Conservation (phyloP, 1,140 invertebrate species). For the Sesamia nonagrioides region DNA sequence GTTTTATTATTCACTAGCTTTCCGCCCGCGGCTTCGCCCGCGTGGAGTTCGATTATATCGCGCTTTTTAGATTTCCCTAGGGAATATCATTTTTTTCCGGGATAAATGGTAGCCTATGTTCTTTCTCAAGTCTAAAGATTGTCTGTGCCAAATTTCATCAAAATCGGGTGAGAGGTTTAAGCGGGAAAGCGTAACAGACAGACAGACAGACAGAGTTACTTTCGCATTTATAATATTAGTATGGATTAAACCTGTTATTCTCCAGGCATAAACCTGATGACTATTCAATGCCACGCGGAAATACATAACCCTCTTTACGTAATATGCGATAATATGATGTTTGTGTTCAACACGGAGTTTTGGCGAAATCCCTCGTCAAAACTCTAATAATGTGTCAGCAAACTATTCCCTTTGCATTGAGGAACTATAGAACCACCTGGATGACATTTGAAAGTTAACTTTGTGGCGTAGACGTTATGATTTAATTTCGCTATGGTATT, state of each 20-base stretch:
- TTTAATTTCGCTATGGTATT: neutral
- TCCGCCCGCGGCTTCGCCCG: no score
- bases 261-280: neutral
- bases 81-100: no score
- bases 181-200: no score
- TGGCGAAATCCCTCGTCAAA: conserved; percentile 7
- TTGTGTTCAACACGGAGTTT: neutral
- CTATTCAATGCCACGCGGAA: neutral
- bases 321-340: neutral
- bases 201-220: no score
- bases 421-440: neutral
- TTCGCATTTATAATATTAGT: no score
- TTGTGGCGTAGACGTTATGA: neutral
- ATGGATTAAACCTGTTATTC: no score
- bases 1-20: conserved; percentile 19
- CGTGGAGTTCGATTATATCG: no score
- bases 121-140: no score
- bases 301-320: neutral
- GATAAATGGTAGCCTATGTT: no score
- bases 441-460: neutral
- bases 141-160: no score
- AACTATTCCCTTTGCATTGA: neutral
- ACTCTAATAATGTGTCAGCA: conserved; percentile 3
- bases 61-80: no score
- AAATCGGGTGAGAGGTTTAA: no score